These are phyloP conservation scores for Syngnathus scovelli DNA, from an alignment of 2,113 vertebrate species.

Conservation along the genomic window DNA sequence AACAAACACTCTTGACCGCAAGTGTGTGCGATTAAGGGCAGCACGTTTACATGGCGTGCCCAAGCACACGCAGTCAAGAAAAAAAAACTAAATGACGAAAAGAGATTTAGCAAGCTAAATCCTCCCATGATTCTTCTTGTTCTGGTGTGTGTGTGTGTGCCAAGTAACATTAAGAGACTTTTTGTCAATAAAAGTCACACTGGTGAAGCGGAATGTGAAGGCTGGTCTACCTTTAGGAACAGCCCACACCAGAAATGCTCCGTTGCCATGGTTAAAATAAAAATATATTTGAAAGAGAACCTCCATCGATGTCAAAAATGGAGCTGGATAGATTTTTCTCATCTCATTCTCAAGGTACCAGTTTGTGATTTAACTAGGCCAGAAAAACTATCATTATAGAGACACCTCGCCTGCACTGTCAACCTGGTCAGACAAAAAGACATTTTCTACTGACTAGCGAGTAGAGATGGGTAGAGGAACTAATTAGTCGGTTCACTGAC, in stretches of 20 bases:
- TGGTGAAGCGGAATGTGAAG: background rate
- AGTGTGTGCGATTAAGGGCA: slow-evolving; percentile 26
- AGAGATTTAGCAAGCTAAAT: slow-evolving; percentile 30
- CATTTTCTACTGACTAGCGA: background rate
- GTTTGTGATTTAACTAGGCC: too few species aligned
- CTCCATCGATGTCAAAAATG: background rate
- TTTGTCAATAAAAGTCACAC: slow-evolving; percentile 14
- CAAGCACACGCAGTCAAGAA: slow-evolving; percentile 21
- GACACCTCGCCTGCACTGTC: too few species aligned
- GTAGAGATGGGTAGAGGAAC: background rate
- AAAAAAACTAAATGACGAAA: slow-evolving; percentile 34
- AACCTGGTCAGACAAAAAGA: too few species aligned
- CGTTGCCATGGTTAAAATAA: slow-evolving; percentile 4
- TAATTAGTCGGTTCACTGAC: background rate
- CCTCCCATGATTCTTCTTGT: slow-evolving; percentile 30
- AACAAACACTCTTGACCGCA: slow-evolving; percentile 24
- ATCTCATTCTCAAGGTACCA: too few species aligned
- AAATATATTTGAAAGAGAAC: background rate
- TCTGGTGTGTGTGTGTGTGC: background rate
- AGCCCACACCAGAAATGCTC: slow-evolving; percentile 1
- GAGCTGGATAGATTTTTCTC: background rate
- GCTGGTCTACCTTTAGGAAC: background rate
- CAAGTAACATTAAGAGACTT: slow-evolving; percentile 6
- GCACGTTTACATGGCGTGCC: slow-evolving; percentile 22
- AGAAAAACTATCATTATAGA: too few species aligned